Base-by-base conservation (phyloP, 35 echinoderm and acorn worm genomes). In the Acanthaster planci region DNA sequence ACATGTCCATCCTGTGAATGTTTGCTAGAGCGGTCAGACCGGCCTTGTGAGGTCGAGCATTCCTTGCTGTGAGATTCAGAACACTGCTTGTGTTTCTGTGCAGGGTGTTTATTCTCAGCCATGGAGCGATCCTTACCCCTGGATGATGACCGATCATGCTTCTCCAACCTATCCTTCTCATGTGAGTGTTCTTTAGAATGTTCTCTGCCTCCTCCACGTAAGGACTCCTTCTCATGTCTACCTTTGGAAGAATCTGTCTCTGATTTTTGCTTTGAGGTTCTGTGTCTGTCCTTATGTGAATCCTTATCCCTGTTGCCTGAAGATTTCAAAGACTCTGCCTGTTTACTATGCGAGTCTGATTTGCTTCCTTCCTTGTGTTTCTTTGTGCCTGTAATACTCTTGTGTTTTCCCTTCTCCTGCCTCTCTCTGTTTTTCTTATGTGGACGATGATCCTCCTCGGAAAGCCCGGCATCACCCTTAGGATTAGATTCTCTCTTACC, bases 381-480 rank as follows among this genome's bases (percentile, higher is more conserved):
- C 26, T 34, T 72, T 72, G 18, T 10, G 10, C 30, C 64, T 15
- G 64, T 31, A 31, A 21, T 72, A 26, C 34, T 72, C 26, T 26
- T 29, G 8, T 78, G 39, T 88, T 67, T 88, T 26, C 51, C 86
- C 42, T 40, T 68, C 36, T 80, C 86, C 10, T 51, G 37, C 77
- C 77, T 30, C 5, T 51, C 80, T 77, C 42, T 89, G 16, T 89
- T 44, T 44, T 67, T 81, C 32, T 78, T 35, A 30, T 40, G 87
- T 9, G 23, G 29, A 32, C 37, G 32, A 29, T 51, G 51, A 19
- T 83, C 44, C 38, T 77, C 76, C n/a, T 76, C 59, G 7, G 22
- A 26, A 32, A 1, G 32, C 17, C 26, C 44, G 52, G 80, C 26
- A 34, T 83, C 59, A 27, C 29, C 54, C 50, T 84, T 82, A 19